Percentiles rank a stretch among this genome's conserved stretches.
These are phyloP conservation scores for Coracias cyanogaster DNA, from an alignment of 2,797 vertebrate species.

Conservation along the genomic window DNA sequence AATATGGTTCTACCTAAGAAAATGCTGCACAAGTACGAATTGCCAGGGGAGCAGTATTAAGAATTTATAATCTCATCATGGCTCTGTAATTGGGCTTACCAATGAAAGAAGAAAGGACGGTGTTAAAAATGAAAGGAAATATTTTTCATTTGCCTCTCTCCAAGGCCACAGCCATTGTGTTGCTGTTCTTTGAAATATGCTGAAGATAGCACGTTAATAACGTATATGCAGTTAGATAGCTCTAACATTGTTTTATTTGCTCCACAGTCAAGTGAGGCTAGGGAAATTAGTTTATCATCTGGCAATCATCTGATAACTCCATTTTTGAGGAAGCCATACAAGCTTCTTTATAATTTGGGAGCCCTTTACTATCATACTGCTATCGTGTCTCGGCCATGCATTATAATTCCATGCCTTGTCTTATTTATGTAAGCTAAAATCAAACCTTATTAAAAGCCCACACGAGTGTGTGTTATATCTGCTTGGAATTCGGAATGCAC, in stretches of 20 bases:
- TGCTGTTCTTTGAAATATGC: conserved; percentile 14
- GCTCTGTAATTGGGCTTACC: conserved; percentile 42
- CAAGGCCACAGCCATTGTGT: background rate
- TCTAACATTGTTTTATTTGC: background rate
- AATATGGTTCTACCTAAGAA: conserved; percentile 10
- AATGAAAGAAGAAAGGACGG: background rate
- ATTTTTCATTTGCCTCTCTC: conserved; percentile 25
- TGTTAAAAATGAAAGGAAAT: conserved; percentile 10
- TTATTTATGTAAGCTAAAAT: background rate
- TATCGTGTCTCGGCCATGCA: background rate
- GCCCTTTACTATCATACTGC: background rate
- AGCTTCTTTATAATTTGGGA: background rate
- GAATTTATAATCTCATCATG: conserved; percentile 43
- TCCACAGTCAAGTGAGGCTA: background rate
- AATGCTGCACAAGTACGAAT: background rate
- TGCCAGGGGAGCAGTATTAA: conserved; percentile 2
- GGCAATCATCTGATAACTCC: background rate
- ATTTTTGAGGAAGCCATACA: background rate
- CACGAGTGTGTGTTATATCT: fast-evolving
- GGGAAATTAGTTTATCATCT: background rate
- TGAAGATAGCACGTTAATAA: background rate
- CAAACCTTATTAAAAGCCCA: background rate
- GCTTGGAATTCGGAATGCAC: background rate
- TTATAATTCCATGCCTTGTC: background rate
- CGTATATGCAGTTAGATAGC: background rate